Conservation (phyloP, 2,888 invertebrate genomes). For the Ochropacha duplaris region DNA sequence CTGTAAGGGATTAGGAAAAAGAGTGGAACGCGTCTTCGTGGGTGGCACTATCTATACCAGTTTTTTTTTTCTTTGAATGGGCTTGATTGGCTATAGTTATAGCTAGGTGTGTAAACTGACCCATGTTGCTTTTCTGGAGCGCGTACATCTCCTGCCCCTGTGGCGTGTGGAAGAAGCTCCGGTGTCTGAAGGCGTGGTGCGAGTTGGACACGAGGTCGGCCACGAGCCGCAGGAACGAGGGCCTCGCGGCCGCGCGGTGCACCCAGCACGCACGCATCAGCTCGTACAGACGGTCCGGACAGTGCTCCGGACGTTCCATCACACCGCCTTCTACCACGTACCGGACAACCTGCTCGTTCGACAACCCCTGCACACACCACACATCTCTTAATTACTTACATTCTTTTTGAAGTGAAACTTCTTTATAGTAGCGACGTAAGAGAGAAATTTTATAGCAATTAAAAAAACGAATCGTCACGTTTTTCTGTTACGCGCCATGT, state of each 20-base stretch:
- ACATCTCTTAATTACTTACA: background rate
- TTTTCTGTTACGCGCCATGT: too few species aligned
- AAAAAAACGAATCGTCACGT: too few species aligned
- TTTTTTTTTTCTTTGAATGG: too few species aligned
- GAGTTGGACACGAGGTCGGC: conserved; percentile 87
- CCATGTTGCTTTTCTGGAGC: conserved; percentile 59
- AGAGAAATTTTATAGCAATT: too few species aligned
- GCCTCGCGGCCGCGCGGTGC: conserved; percentile 89
- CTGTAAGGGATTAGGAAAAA: too few species aligned
- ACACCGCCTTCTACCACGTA: conserved; percentile 96
- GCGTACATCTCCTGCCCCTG: conserved; percentile 82
- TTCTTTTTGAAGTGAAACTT: too few species aligned
- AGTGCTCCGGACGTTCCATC: conserved; percentile 97
- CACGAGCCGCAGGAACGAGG: conserved; percentile 93
- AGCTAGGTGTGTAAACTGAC: too few species aligned
- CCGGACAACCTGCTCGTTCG: conserved; percentile 95
- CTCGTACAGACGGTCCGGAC: conserved; percentile 94
- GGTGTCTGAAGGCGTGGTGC: conserved; percentile 82
- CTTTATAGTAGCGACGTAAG: too few species aligned
- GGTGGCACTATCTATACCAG: too few species aligned
- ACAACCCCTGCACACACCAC: conserved; percentile 84
- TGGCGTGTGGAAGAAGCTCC: conserved; percentile 85
- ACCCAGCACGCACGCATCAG: conserved; percentile 97
- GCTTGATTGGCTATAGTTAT: too few species aligned
- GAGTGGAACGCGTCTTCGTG: too few species aligned